Evolutionary conservation across 2,797 vertebrate species (phyloP), one percentile per base, ranked within the genome.

Genomic region (Kryptolebias ocellatus): DNA sequence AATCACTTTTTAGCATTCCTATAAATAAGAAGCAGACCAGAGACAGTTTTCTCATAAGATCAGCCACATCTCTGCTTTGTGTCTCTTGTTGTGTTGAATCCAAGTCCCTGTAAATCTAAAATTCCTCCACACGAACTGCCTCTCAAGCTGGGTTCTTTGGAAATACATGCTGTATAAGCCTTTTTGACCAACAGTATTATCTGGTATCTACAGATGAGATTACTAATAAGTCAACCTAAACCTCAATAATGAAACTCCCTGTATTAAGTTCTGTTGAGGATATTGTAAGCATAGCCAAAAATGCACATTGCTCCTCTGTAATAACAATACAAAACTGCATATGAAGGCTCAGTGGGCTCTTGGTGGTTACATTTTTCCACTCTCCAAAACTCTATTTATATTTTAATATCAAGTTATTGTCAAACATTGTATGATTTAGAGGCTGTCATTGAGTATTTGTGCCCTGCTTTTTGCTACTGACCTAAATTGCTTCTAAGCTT

Each of bases 31-130:
- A 60, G 31, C 45, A 58, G 18, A 14, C 18, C 49, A 70, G 59
- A 68, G n/a, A 31, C 18, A 63, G 27, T 31, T 37, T 51, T 67
- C 52, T 72, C 60, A 72, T 60, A 70, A 56, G 29, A 72, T 59
- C 56, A 70, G 54, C 47, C 53, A 39, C 54, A 54, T 50, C 56
- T 78, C 56, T 45, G 31, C 20, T 70, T 64, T 12, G 4, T 61
- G 37, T 80, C 15, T 58, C 47, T 47, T 28, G 15, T 2, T 71
- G 51, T 27, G 4, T 50, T 28, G 60, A 15, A 72, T 54, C 78
- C 49, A 2, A 47, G 17, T 24, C 28, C 60, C 27, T 53, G 28
- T 27, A 60, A 75, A 64, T 76, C 68, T 18, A 39, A 53, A 67
- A 71, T 58, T 60, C 57, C 53, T 68, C 64, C 45, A 57, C 31